phyloP scores from a whole-genome alignment of 1,140 invertebrate species.

The Akabosia matsudoensis region DNA sequence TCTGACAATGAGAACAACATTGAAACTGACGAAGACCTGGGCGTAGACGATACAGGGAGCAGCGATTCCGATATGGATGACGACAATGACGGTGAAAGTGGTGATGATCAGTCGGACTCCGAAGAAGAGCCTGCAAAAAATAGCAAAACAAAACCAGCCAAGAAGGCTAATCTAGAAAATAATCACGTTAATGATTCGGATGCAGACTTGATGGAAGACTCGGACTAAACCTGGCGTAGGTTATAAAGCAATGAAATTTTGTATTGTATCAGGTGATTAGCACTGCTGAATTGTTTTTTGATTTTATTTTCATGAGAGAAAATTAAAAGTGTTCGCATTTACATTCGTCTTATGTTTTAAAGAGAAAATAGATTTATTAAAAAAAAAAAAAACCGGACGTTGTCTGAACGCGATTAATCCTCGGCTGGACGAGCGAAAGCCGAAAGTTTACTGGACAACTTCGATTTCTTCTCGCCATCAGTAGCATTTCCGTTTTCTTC shows the following conservation, averaged over 20 bases:
- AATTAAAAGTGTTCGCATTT: too few species aligned
- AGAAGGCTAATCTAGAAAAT: slow-evolving; percentile 25
- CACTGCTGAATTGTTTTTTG: too few species aligned
- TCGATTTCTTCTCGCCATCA: slow-evolving; percentile 28
- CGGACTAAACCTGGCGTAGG: too few species aligned
- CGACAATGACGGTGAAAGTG: slow-evolving; percentile 37
- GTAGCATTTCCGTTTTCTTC: background rate
- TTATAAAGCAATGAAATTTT: too few species aligned
- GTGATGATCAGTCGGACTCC: background rate
- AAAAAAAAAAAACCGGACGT: background rate
- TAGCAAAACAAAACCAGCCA: slow-evolving; percentile 21
- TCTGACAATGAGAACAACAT: slow-evolving; percentile 48
- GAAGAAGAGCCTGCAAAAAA: slow-evolving; percentile 23
- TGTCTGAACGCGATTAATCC: background rate
- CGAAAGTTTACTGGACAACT: slow-evolving; percentile 19
- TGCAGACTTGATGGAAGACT: slow-evolving; percentile 43
- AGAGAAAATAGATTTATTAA: too few species aligned
- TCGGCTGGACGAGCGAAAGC: background rate
- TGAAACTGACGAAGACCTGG: slow-evolving; percentile 45
- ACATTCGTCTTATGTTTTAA: too few species aligned
- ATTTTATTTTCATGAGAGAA: too few species aligned
- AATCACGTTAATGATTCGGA: slow-evolving; percentile 15
- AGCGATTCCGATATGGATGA: slow-evolving; percentile 36
- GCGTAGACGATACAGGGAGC: slow-evolving; percentile 29
- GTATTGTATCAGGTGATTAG: too few species aligned